Evolutionary conservation across 2,797 vertebrate genomes (phyloP).

Genomic region (Smutsia temminckii): DNA sequence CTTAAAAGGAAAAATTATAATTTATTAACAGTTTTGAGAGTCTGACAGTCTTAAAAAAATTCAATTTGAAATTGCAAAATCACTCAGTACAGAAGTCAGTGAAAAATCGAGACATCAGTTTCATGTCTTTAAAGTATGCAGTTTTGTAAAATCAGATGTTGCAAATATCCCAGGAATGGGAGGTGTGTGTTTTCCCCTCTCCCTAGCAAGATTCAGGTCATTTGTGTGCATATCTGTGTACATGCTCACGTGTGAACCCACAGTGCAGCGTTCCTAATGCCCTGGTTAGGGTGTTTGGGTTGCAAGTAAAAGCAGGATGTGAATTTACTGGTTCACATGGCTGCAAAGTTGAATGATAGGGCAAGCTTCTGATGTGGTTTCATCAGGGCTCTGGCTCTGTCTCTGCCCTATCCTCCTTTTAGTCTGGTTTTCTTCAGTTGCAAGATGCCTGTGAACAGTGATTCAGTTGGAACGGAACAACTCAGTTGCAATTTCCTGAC

Average conservation of each 20-base stretch:
- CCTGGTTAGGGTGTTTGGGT: neutral
- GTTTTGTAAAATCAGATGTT: slow-evolving; percentile 8
- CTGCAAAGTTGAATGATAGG: neutral
- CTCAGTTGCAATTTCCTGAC: neutral
- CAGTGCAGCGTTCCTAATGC: neutral
- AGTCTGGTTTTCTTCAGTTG: neutral
- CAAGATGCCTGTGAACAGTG: neutral
- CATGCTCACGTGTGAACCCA: neutral
- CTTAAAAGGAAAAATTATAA: neutral
- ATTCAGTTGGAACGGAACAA: neutral
- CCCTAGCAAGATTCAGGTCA: neutral
- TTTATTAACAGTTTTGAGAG: neutral
- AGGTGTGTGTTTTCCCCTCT: neutral
- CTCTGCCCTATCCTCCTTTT: neutral
- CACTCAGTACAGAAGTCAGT: neutral
- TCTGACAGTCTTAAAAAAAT: neutral
- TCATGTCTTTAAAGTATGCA: neutral
- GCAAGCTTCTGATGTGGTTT: neutral
- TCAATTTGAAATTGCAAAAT: neutral
- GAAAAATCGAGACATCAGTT: neutral
- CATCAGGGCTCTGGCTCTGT: neutral
- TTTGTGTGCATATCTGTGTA: no score
- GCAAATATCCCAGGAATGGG: neutral
- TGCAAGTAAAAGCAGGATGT: neutral
- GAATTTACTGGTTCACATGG: neutral